Conservation (phyloP, 2,888 invertebrate species). For the Acanthosepion lycidas region DNA sequence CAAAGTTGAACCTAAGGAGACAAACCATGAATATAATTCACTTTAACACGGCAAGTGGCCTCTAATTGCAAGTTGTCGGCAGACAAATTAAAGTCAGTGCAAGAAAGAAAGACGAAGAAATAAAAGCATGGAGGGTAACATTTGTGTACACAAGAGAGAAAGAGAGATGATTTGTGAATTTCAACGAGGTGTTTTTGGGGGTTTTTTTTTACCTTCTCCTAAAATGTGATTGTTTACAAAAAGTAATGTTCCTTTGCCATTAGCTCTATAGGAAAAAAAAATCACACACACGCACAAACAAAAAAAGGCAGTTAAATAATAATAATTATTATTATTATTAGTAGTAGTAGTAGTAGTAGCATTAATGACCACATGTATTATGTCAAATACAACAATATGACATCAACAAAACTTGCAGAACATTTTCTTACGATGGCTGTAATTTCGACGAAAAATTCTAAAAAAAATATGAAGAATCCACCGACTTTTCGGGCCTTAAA, state of each 20-base stretch:
- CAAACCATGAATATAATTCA: slow-evolving; percentile 21
- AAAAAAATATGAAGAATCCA: too few relatives aligned
- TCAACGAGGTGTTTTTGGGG: not conserved
- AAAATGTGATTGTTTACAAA: not conserved
- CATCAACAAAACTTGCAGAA: too few relatives aligned
- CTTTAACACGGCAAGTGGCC: not conserved
- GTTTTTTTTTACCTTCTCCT: not conserved
- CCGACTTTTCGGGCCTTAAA: too few relatives aligned
- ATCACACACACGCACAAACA: not conserved
- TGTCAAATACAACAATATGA: too few relatives aligned
- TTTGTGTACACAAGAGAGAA: not conserved
- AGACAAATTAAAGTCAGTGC: slow-evolving; percentile 2
- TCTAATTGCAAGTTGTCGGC: not conserved
- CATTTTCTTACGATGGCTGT: too few relatives aligned
- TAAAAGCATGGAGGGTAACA: not conserved
- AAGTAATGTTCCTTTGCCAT: not conserved
- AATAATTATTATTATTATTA: too few relatives aligned
- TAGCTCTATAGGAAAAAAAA: not conserved
- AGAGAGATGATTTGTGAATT: not conserved
- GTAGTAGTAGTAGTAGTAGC: too few relatives aligned
- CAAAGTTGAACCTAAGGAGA: slow-evolving; percentile 13
- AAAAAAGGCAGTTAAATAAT: not conserved
- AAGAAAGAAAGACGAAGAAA: not conserved
- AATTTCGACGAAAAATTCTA: too few relatives aligned
- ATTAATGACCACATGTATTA: too few relatives aligned